These are phyloP conservation scores for Drosophila anomalata DNA, from an alignment of 2,888 invertebrate species.

Conservation along the genomic window DNA sequence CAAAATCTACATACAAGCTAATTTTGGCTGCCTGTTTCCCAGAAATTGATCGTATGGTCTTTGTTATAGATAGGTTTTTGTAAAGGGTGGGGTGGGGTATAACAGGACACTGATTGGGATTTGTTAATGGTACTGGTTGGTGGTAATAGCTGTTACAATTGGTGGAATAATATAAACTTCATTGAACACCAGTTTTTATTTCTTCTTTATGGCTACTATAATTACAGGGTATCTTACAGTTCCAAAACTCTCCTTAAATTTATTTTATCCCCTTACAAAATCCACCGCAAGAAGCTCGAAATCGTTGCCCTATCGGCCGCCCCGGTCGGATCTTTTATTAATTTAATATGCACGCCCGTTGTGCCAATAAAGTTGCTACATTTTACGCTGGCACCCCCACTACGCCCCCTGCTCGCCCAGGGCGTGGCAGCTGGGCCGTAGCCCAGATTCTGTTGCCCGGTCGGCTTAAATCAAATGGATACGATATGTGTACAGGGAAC, in stretches of 20 bases:
- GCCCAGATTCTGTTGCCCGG: constrained; percentile 38
- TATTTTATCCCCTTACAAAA: constrained; percentile 7
- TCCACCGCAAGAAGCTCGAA: constrained; percentile 11
- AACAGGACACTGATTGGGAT: background rate
- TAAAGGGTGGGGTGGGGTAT: constrained; percentile 15
- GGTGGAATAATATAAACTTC: background rate
- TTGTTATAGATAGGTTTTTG: constrained; percentile 16
- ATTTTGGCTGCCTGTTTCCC: constrained; percentile 49
- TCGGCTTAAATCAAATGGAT: constrained; percentile 80
- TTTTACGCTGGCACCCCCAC: constrained; percentile 70
- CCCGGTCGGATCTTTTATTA: constrained; percentile 55
- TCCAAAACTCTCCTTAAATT: background rate
- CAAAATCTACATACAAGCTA: constrained; percentile 47
- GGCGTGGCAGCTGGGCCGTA: constrained; percentile 46
- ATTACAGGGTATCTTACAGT: constrained; percentile 14
- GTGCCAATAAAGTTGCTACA: constrained; percentile 82
- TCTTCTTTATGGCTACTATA: background rate
- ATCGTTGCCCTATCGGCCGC: constrained; percentile 18
- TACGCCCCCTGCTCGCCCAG: constrained; percentile 1
- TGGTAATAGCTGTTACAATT: background rate
- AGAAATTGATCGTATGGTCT: constrained; percentile 36
- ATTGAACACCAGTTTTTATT: background rate
- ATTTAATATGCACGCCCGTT: constrained; percentile 83
- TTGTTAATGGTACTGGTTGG: background rate
- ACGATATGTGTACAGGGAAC: constrained; percentile 25